Conservation (phyloP, 92 coral and sea anemone genomes). For the Parazoanthus swiftii region DNA sequence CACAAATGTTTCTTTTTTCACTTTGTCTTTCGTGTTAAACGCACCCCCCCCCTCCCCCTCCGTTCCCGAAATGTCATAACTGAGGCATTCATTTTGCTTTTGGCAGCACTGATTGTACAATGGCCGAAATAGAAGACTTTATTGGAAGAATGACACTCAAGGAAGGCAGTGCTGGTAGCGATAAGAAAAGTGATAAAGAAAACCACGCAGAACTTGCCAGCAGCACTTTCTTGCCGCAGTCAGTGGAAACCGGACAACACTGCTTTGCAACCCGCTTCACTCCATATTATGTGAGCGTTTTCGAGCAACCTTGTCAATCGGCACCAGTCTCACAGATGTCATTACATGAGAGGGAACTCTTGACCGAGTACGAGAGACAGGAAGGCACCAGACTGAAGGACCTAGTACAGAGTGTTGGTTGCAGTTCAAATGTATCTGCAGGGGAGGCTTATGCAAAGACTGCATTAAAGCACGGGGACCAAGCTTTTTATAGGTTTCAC, state of each 20-base stretch:
- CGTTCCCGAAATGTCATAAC: too few relatives aligned
- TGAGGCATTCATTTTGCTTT: too few relatives aligned
- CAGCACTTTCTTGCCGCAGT: not conserved
- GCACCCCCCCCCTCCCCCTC: too few relatives aligned
- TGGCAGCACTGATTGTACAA: slow-evolving; percentile 28
- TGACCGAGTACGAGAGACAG: slow-evolving; percentile 60
- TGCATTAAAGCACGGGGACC: slow-evolving; percentile 76
- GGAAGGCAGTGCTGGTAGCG: not conserved
- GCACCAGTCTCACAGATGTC: slow-evolving; percentile 38
- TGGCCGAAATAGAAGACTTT: slow-evolving; percentile 46
- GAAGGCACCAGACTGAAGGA: slow-evolving; percentile 65
- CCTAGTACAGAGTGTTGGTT: slow-evolving; percentile 19
- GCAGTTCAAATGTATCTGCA: slow-evolving; percentile 19
- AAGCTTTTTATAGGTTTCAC: slow-evolving; percentile 78
- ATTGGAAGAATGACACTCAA: slow-evolving; percentile 61
- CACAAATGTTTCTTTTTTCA: too few relatives aligned
- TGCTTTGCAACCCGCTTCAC: slow-evolving; percentile 36
- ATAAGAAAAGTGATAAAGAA: not conserved
- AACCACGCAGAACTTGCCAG: not conserved
- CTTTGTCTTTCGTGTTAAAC: too few relatives aligned
- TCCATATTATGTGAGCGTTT: slow-evolving; percentile 75
- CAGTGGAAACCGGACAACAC: not conserved
- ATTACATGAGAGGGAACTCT: slow-evolving; percentile 69
- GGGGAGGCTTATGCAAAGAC: slow-evolving; percentile 77
- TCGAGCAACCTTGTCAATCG: slow-evolving; percentile 47